Percentiles rank a stretch among this genome's conserved stretches.
These are phyloP conservation scores for Desmophyllum pertusum DNA, from an alignment of 92 coral and sea anemone genomes.

Conservation along the genomic window DNA sequence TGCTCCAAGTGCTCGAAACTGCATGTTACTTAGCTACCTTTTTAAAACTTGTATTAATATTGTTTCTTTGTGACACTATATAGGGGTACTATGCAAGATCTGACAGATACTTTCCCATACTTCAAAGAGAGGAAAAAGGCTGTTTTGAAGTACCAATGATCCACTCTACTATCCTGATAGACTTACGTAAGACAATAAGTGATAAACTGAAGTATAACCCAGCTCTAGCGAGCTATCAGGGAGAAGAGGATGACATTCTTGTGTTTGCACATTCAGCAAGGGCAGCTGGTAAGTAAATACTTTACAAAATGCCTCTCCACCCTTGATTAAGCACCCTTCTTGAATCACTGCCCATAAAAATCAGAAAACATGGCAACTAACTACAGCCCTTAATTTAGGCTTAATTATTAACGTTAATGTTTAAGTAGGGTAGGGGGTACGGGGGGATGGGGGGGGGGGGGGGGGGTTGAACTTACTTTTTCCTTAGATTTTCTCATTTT, in stretches of 20 bases:
- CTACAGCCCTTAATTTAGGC: no score
- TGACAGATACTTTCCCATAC: conserved; percentile 90
- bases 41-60: neutral
- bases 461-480: no score
- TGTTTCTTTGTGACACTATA: conserved; percentile 2
- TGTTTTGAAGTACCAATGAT: conserved; percentile 94
- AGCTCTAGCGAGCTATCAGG: conserved; percentile 70
- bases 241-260: conserved; percentile 86
- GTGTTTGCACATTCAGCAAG: conserved; percentile 92
- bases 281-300: conserved; percentile 71
- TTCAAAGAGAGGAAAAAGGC: conserved; percentile 76
- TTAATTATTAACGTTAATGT: no score
- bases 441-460: no score
- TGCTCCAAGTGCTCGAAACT: no score
- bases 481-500: no score
- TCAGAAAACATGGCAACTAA: neutral
- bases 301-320: no score
- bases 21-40: neutral
- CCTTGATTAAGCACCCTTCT: neutral
- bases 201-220: conserved; percentile 79
- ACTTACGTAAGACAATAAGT: conserved; percentile 69
- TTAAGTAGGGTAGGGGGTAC: no score
- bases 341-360: neutral
- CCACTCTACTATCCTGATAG: conserved; percentile 87
- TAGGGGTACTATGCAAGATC: conserved; percentile 97